Percentiles rank a stretch among this genome's conserved stretches.
Conservation (phyloP, 2,113 vertebrate species). For the Apodemus sylvaticus region DNA sequence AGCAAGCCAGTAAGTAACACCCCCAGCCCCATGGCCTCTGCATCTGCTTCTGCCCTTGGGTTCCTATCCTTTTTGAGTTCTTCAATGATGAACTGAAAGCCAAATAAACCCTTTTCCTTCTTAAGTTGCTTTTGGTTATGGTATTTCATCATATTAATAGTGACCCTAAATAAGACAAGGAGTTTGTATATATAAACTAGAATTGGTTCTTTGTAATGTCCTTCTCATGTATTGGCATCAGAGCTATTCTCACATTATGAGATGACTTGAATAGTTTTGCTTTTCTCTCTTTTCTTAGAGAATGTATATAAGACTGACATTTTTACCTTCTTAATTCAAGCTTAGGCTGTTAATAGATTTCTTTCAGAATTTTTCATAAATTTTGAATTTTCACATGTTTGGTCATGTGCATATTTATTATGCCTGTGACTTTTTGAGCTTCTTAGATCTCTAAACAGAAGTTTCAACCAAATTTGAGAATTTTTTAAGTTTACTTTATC, state of each 20-base stretch:
- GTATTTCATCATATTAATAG: not conserved
- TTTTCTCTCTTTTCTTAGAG: not conserved
- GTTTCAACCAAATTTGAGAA: not conserved
- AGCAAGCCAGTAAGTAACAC: not conserved
- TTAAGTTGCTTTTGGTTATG: not conserved
- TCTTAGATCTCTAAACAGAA: conserved; percentile 4
- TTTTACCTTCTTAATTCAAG: not conserved
- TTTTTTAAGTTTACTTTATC: not conserved
- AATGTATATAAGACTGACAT: not conserved
- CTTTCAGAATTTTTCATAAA: not conserved
- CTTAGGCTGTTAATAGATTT: not conserved
- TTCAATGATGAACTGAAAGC: not conserved
- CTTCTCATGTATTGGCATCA: not conserved
- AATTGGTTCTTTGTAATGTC: not conserved
- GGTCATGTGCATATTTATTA: not conserved
- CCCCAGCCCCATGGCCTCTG: not conserved
- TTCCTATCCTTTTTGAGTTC: not conserved
- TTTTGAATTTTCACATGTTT: not conserved
- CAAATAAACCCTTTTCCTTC: not conserved
- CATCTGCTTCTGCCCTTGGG: too few species aligned
- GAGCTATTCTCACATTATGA: not conserved
- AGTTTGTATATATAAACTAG: not conserved
- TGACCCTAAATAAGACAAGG: not conserved
- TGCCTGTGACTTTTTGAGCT: not conserved
- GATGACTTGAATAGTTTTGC: not conserved